phyloP scores from a whole-genome alignment of 2,113 vertebrate species.

The Glaucomys volans region DNA sequence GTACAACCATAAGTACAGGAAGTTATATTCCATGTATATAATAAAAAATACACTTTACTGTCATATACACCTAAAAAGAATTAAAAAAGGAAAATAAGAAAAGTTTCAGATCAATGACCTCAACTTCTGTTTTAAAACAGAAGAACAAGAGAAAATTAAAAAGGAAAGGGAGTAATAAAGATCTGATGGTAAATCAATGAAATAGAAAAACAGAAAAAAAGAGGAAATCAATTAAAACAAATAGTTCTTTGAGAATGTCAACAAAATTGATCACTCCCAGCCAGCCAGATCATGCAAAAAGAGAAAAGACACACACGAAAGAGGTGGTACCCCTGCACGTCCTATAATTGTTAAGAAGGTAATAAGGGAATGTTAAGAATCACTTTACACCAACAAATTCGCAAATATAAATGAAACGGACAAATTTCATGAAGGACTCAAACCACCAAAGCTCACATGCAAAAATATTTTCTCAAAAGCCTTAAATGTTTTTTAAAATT shows the following conservation, averaged over 20 bases:
- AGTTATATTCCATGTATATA: no score
- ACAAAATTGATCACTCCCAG: neutral
- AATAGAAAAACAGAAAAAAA: neutral
- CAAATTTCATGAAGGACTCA: neutral
- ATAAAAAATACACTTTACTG: no score
- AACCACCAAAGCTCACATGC: neutral
- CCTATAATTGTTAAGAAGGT: neutral
- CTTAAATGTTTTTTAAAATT: neutral
- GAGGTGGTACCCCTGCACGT: neutral
- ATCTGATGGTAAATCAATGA: neutral
- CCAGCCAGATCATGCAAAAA: neutral
- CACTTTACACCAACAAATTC: slow-evolving; percentile 2
- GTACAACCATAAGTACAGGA: no score
- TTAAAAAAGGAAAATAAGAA: neutral
- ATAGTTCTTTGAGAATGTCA: neutral
- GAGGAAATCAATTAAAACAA: slow-evolving; percentile 33
- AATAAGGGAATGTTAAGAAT: slow-evolving; percentile 1
- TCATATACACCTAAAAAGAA: neutral
- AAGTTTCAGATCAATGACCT: neutral
- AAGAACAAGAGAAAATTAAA: slow-evolving; percentile 26
- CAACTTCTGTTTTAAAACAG: neutral
- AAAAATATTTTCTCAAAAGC: neutral
- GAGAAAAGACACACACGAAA: neutral
- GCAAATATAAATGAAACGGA: neutral
- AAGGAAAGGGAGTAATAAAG: slow-evolving; percentile 23